Evolutionary conservation across 1,140 invertebrate genomes (phyloP).

Genomic region (Telenomus remus): DNA sequence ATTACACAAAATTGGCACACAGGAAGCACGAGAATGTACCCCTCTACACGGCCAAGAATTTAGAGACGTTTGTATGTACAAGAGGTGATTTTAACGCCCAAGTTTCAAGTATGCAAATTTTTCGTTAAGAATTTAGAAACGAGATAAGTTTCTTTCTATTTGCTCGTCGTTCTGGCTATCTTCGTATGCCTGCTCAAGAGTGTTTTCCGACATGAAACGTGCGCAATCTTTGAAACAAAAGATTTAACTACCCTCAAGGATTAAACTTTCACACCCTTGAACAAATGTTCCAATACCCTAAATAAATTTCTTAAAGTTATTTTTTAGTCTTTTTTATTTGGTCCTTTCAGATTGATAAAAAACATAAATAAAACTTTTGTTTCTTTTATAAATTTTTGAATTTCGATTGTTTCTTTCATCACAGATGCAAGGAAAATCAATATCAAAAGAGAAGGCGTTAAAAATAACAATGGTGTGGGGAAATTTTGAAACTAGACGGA

Average conservation of each 20-base stretch:
- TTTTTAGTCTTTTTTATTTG: too few species aligned
- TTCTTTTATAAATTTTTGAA: too few species aligned
- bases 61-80: slow-evolving; percentile 51
- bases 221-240: slow-evolving; percentile 30
- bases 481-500: too few species aligned
- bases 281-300: too few species aligned
- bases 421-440: too few species aligned
- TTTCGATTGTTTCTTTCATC: too few species aligned
- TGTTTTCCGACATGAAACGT: slow-evolving; percentile 34
- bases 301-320: too few species aligned
- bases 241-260: slow-evolving; percentile 38
- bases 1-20: slow-evolving; percentile 48
- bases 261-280: slow-evolving; percentile 1
- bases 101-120: slow-evolving; percentile 57
- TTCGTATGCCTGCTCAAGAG: not conserved
- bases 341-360: too few species aligned
- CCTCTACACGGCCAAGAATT: slow-evolving; percentile 14
- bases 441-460: too few species aligned
- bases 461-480: too few species aligned
- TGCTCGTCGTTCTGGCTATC: slow-evolving; percentile 14
- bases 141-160: slow-evolving; percentile 56
- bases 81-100: slow-evolving; percentile 46
- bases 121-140: slow-evolving; percentile 48
- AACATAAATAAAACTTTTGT: too few species aligned
- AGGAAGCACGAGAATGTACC: slow-evolving; percentile 31